Evolutionary conservation across 2,113 vertebrate species (phyloP).

Genomic region (Cheirogaleus medius): DNA sequence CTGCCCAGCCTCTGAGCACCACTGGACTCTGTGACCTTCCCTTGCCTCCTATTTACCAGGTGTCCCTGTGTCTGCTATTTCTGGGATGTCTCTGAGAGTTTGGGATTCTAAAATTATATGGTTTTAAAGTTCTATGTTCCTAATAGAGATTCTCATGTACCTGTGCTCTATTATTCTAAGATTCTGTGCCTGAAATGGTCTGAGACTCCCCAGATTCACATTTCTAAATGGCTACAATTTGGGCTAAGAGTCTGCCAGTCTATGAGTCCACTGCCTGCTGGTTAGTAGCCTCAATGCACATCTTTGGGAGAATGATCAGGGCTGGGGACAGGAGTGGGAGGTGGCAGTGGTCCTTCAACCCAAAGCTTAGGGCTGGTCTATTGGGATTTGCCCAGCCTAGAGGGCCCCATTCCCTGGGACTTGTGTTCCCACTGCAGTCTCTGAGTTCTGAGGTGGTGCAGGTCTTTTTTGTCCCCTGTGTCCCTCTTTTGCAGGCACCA

Average conservation of each 20-base stretch:
- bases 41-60: background rate
- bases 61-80: background rate
- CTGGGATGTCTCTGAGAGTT: background rate
- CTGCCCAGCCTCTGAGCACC: background rate
- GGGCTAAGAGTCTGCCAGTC: background rate
- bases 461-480: background rate
- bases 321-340: background rate
- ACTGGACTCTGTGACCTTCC: background rate
- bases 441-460: too few species aligned
- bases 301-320: background rate
- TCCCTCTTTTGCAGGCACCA: background rate
- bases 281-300: background rate
- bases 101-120: background rate
- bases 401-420: background rate
- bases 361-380: background rate
- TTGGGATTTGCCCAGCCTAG: background rate
- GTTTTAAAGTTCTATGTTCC: background rate
- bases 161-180: background rate
- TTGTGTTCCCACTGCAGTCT: background rate
- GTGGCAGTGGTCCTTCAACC: background rate
- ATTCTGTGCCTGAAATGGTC: background rate
- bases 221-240: background rate
- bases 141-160: background rate
- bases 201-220: background rate
- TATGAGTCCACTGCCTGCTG: background rate